Conservation (phyloP, 1,140 invertebrate genomes). For the Drosophila ohnishii region DNA sequence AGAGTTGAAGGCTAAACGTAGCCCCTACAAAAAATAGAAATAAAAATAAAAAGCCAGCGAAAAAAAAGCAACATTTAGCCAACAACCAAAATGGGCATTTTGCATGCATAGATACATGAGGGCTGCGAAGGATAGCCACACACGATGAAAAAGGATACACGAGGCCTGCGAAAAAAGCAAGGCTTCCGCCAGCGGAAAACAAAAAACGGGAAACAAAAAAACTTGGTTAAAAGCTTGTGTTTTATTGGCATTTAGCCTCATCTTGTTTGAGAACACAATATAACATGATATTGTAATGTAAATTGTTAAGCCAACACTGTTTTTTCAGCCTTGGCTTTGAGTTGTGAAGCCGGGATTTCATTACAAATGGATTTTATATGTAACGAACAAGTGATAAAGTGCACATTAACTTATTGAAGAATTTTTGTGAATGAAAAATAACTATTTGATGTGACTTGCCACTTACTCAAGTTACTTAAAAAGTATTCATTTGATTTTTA, state of each 20-base stretch:
- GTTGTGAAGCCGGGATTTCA: conserved; percentile 30
- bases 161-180: conserved; percentile 14
- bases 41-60: conserved; percentile 16
- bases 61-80: conserved; percentile 39
- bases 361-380: conserved; percentile 8
- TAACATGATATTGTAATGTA: conserved; percentile 67
- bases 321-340: conserved; percentile 31
- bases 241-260: conserved; percentile 70
- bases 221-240: conserved; percentile 46
- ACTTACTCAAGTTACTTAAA: not conserved
- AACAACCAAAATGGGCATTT: conserved; percentile 51
- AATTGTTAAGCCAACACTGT: conserved; percentile 59
- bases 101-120: conserved; percentile 49
- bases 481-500: not conserved
- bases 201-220: conserved; percentile 16
- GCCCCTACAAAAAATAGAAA: conserved; percentile 25
- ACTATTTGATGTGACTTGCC: not conserved
- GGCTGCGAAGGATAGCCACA: conserved; percentile 27
- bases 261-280: conserved; percentile 49
- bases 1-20: conserved; percentile 68
- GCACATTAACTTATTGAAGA: not conserved
- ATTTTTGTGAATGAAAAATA: not conserved
- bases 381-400: not conserved
- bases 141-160: conserved; percentile 45
- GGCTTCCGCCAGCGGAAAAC: conserved; percentile 5